phyloP scores from a whole-genome alignment of 2,888 invertebrate species.

The Plagiodera versicolora region DNA sequence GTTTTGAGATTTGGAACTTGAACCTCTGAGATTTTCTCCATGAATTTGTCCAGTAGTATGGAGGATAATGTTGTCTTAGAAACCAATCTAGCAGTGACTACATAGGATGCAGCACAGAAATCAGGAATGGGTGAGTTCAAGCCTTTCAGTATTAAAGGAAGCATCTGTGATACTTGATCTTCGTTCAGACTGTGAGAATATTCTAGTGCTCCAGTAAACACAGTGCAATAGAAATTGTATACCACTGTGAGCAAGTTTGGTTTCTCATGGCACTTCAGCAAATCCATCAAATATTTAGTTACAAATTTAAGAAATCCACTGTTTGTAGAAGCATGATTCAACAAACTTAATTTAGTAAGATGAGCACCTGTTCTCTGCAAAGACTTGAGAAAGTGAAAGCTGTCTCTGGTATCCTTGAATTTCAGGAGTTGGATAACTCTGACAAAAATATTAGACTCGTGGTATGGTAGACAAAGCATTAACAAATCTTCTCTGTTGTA shows the following conservation, averaged over 20 bases:
- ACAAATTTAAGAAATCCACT: constrained; percentile 66
- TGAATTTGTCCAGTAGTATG: constrained; percentile 62
- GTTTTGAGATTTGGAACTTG: constrained; percentile 58
- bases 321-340: constrained; percentile 71
- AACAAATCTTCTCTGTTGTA: constrained; percentile 85
- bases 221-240: constrained; percentile 79
- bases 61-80: constrained; percentile 63
- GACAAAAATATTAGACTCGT: constrained; percentile 89
- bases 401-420: constrained; percentile 61
- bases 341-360: constrained; percentile 70
- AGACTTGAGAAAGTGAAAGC: constrained; percentile 77
- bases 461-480: constrained; percentile 84
- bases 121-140: constrained; percentile 69
- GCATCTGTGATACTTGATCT: constrained; percentile 66
- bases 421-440: constrained; percentile 76
- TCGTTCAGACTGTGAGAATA: constrained; percentile 57
- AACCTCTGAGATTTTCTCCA: constrained; percentile 62
- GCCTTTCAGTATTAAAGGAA: constrained; percentile 73
- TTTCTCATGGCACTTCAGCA: constrained; percentile 64
- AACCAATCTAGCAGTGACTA: constrained; percentile 72
- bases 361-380: constrained; percentile 76
- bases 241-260: constrained; percentile 68
- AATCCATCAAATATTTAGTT: constrained; percentile 60
- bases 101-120: constrained; percentile 72
- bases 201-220: constrained; percentile 71